These are phyloP conservation scores for Lontra canadensis DNA, from an alignment of 2,113 vertebrate species.

Conservation along the genomic window DNA sequence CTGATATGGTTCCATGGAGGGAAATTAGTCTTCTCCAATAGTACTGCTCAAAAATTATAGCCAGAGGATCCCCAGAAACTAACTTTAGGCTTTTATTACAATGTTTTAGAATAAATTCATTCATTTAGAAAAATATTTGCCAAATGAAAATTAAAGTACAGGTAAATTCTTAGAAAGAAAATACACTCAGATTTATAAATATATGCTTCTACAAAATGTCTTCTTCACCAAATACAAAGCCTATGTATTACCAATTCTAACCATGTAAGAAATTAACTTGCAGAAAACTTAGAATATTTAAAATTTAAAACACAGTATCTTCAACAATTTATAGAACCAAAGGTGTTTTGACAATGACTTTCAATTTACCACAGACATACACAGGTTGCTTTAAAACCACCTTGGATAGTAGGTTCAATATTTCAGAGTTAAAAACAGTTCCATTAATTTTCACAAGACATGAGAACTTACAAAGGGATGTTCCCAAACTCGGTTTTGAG, in stretches of 20 bases:
- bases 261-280: conserved; percentile 34
- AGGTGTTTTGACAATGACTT: background rate
- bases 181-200: conserved; percentile 14
- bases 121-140: background rate
- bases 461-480: conserved; percentile 1
- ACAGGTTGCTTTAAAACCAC: background rate
- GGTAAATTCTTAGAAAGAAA: conserved; percentile 34
- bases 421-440: conserved; percentile 43
- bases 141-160: conserved; percentile 9
- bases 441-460: conserved; percentile 33
- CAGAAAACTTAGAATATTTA: conserved; percentile 13
- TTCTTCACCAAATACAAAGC: conserved; percentile 3
- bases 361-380: conserved; percentile 15
- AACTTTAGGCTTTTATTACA: conserved; percentile 24
- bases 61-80: background rate
- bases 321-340: background rate
- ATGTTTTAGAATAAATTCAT: conserved; percentile 26
- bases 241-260: background rate
- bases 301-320: background rate
- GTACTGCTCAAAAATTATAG: conserved; percentile 17
- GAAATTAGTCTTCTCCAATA: conserved; percentile 32
- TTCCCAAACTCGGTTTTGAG: background rate
- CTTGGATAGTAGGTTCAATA: background rate
- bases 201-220: conserved; percentile 14
- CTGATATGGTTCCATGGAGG: background rate